These are phyloP conservation scores for Doryteuthis pealeii DNA, from an alignment of 1,140 invertebrate genomes.

Conservation along the genomic window DNA sequence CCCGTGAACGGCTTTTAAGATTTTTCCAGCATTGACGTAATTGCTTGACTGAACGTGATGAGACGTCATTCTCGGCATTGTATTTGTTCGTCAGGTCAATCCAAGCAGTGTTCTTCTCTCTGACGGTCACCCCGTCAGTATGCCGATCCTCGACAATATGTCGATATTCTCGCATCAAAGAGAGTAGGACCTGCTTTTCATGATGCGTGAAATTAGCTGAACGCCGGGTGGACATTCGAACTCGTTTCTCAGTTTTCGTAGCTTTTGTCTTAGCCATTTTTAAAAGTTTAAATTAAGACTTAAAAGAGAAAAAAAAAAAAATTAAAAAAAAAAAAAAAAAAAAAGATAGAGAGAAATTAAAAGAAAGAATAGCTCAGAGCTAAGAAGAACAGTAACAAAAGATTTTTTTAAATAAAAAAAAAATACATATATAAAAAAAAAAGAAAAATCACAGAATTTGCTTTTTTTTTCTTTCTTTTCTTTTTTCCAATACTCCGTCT, in stretches of 20 bases:
- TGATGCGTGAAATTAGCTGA: neutral
- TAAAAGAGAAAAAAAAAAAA: too few species aligned
- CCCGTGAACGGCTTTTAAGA: neutral
- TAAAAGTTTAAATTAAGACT: too few species aligned
- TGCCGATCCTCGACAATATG: neutral
- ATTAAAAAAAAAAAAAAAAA: too few species aligned
- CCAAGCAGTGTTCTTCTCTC: neutral
- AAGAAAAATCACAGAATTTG: too few species aligned
- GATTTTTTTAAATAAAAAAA: too few species aligned
- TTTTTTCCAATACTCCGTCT: too few species aligned
- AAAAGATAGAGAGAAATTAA: too few species aligned
- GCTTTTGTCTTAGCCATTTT: neutral
- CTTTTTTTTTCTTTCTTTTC: too few species aligned
- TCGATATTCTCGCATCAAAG: constrained; percentile 3
- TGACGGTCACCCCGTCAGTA: neutral
- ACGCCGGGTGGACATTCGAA: neutral
- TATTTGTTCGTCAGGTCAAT: neutral
- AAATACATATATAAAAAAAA: too few species aligned
- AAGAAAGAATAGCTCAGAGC: too few species aligned
- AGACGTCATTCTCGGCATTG: neutral
- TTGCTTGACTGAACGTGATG: neutral
- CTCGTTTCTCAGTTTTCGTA: neutral
- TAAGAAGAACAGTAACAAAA: too few species aligned
- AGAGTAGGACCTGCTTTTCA: neutral
- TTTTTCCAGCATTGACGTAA: neutral